A percentile compares a stretch with the other conserved stretches of the same genome.
Evolutionary conservation across 2,113 vertebrate species (phyloP).

Genomic region (Lasiurus borealis): DNA sequence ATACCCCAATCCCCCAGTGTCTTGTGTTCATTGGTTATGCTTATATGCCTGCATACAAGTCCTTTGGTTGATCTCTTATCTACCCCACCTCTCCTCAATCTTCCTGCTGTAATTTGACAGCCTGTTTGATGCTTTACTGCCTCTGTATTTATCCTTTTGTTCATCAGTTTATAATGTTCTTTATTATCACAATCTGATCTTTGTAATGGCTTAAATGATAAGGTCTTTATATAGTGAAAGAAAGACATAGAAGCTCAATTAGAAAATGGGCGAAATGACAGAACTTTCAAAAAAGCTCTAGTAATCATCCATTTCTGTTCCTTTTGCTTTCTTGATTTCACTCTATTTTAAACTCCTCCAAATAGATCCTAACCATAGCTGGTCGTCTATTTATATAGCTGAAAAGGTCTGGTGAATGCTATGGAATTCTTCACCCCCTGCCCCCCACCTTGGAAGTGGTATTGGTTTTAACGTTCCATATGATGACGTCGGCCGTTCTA

Average conservation of each 20-base stretch:
- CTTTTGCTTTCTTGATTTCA: constrained; percentile 42
- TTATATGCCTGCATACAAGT: too few relatives aligned
- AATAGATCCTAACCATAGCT: constrained; percentile 17
- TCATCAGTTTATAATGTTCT: too few relatives aligned
- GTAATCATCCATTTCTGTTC: constrained; percentile 35
- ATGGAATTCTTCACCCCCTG: background rate
- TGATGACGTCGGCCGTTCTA: constrained; percentile 50
- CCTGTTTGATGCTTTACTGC: too few relatives aligned
- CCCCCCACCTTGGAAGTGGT: constrained; percentile 10
- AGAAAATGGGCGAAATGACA: constrained; percentile 16
- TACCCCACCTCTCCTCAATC: too few relatives aligned
- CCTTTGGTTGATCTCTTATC: too few relatives aligned
- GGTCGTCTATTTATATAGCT: constrained; percentile 21
- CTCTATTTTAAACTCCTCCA: constrained; percentile 48
- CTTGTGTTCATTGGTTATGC: too few relatives aligned
- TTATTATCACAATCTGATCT: background rate
- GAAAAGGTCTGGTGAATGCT: constrained; percentile 49
- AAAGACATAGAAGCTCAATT: background rate
- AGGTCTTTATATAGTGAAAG: background rate
- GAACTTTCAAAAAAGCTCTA: constrained; percentile 10
- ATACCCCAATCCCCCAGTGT: too few relatives aligned
- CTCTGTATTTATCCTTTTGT: too few relatives aligned
- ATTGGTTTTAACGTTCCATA: constrained; percentile 53
- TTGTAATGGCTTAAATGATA: background rate
- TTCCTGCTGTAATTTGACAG: too few relatives aligned